Percentiles rank a stretch among this genome's conserved stretches.
These are phyloP conservation scores for Abramis brama DNA, from an alignment of 2,113 vertebrate species.

Conservation along the genomic window DNA sequence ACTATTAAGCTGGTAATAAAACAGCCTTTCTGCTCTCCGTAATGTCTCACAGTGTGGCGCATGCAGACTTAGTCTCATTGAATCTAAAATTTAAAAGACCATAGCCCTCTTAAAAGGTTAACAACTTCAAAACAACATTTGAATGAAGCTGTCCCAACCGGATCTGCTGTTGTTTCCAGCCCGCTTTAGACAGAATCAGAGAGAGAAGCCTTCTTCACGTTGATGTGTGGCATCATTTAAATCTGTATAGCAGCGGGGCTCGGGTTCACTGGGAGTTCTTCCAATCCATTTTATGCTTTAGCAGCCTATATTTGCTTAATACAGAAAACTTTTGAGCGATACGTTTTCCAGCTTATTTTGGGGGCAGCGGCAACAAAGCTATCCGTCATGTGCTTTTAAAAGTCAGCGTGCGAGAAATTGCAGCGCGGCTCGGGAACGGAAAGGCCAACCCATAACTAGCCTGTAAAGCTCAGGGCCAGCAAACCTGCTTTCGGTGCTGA, in stretches of 20 bases:
- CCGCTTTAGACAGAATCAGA: constrained; percentile 40
- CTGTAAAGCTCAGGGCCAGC: constrained; percentile 63
- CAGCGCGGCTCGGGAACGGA: constrained; percentile 61
- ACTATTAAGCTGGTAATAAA: constrained; percentile 11
- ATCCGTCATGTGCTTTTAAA: constrained; percentile 76
- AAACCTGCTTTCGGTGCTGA: constrained; percentile 57
- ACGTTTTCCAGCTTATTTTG: constrained; percentile 71
- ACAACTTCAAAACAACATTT: constrained; percentile 50
- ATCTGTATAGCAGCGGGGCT: constrained; percentile 67
- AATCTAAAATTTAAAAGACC: constrained; percentile 19
- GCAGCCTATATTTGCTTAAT: constrained; percentile 74
- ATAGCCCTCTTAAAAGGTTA: constrained; percentile 43
- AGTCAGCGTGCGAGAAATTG: constrained; percentile 74
- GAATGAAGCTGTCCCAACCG: constrained; percentile 22
- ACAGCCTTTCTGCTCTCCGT: not conserved
- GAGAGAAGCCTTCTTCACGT: constrained; percentile 53
- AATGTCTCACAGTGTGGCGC: not conserved
- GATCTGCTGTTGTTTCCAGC: constrained; percentile 47
- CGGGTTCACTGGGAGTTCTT: constrained; percentile 73
- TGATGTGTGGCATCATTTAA: constrained; percentile 64
- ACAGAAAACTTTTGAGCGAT: constrained; percentile 71
- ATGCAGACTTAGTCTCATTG: not conserved
- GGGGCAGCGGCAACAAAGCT: constrained; percentile 53
- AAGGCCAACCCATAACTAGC: constrained; percentile 71
- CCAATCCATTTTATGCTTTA: constrained; percentile 70